Evolutionary conservation across 2,888 invertebrate genomes (phyloP).

Genomic region (Leptopilina drosophilae): DNA sequence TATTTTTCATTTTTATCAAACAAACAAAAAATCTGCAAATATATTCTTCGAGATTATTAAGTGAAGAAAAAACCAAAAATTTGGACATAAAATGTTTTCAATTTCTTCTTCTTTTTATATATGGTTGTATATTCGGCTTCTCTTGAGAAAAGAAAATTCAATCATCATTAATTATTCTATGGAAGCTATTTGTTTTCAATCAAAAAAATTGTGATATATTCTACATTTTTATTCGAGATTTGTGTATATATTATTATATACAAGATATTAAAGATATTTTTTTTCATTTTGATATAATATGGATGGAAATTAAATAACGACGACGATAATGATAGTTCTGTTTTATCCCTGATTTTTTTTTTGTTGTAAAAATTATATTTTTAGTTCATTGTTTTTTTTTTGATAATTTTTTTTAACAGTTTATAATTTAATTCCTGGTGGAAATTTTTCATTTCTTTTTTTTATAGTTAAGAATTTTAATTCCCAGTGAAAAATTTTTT

Average conservation of each 20-base stretch:
- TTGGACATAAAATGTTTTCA: too few species aligned
- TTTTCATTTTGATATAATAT: not conserved
- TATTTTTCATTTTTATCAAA: too few species aligned
- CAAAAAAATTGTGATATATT: constrained; percentile 4
- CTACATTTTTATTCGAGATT: too few species aligned
- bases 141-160: not conserved
- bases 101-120: not conserved
- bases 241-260: not conserved
- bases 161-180: not conserved
- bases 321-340: not conserved
- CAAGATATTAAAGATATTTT: not conserved
- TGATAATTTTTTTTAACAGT: too few species aligned
- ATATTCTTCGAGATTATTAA: too few species aligned
- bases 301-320: not conserved
- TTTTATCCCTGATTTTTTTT: not conserved
- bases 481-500: too few species aligned
- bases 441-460: too few species aligned
- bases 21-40: too few species aligned
- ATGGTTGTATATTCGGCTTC: constrained; percentile 1
- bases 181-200: constrained; percentile 22
- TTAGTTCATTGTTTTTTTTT: too few species aligned
- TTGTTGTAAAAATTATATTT: not conserved
- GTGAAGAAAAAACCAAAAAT: too few species aligned
- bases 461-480: too few species aligned
- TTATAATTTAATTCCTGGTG: too few species aligned